Base-by-base conservation (phyloP, 2,888 invertebrate genomes). In the Drosophila lutescens region DNA sequence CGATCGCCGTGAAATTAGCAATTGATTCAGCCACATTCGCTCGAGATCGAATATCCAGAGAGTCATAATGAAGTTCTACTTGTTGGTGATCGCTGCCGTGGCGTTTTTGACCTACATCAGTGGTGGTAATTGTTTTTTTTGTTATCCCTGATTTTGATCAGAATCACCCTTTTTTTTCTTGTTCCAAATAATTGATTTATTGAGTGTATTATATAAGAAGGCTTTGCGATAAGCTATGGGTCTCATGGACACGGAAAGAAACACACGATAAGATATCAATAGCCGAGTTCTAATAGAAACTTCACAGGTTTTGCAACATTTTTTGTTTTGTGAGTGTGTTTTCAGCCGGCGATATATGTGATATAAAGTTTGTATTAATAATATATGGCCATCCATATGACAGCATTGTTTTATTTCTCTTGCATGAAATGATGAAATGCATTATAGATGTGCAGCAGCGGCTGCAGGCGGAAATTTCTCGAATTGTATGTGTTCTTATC, bases 51-150 rank as follows among this genome's bases (percentile, higher is more conserved):
- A 63, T 65, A 77, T 34, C 67, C 46, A 78, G 76, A 61, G 17
- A 54, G n/a, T 13, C 55, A 90, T 91, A 20, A 91, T 91, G 91
- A 88, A 88, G 72, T 88, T 76, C 61, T 75, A 71, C 68, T 59
- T 86, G 49, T 72, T 84, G 76, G 70, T 83, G 23, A 50, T 88
- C 6, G 69, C 78, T n/a, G 89, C 88, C 12, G 10, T 86, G 57
- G 81, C 79, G 47, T 90, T 79, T 78, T 66, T 91, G 83, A 81
- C 82, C 56, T 91, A 90, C 72, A 90, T 87, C 60, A 84, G 79
- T 63, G 85, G 85, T 44, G 91, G 91, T 91, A 91, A 81, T 61
- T 23, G 23, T 23, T 23, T 54, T 13, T 30, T 38, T 15, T n/a
- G n/a, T 2, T 15, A 10, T 1, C 6, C 9, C 44, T 13, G 13